Percentiles rank a stretch among this genome's conserved stretches.
Conservation (phyloP, 2,113 vertebrate species). For the Agapornis roseicollis region DNA sequence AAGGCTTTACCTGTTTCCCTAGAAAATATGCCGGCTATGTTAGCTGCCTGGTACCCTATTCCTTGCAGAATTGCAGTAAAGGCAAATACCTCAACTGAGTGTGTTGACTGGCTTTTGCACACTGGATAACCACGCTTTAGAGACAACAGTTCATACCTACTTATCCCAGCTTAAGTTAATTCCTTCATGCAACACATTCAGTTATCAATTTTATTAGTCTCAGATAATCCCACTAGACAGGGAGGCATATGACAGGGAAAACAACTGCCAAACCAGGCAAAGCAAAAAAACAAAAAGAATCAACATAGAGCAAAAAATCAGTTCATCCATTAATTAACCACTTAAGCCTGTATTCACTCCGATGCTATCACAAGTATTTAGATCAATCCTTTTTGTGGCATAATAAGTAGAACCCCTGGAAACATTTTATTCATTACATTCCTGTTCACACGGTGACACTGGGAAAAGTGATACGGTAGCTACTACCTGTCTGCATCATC, state of each 20-base stretch:
- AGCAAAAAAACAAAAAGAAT: background rate
- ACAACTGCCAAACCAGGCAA: background rate
- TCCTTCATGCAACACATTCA: background rate
- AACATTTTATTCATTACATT: background rate
- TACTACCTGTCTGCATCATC: slow-evolving; percentile 83
- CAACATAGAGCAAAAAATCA: background rate
- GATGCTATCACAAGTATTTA: background rate
- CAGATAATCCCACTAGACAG: background rate
- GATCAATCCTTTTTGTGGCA: background rate
- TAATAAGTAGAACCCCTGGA: background rate
- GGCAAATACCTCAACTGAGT: background rate
- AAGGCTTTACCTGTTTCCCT: background rate
- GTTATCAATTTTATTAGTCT: background rate
- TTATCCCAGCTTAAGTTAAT: background rate
- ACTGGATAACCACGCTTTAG: background rate
- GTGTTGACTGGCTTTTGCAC: background rate
- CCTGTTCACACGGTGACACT: background rate
- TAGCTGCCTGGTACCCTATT: background rate
- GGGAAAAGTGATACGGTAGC: background rate
- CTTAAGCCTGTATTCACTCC: background rate
- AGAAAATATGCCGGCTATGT: background rate
- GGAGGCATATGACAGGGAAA: background rate
- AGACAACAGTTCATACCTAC: background rate
- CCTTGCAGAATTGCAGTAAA: background rate
- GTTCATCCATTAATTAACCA: background rate